Evolutionary conservation across 1,140 invertebrate species (phyloP).

Genomic region (Bombyx mori): ASM3026992v2 NC_085124.1:728001-728500

Average conservation of each 20-base stretch:
- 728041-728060: too few relatives aligned
- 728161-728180: slow-evolving; percentile 10
- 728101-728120: slow-evolving; percentile 8
- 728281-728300: slow-evolving; percentile 17
- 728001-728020: slow-evolving; percentile 1
- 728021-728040: background rate
- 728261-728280: slow-evolving; percentile 20
- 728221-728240: slow-evolving; percentile 7
- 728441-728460: slow-evolving; percentile 19
- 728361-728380: slow-evolving; percentile 3
- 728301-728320: slow-evolving; percentile 7
- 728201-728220: slow-evolving; percentile 1
- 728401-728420: slow-evolving; percentile 9
- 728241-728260: slow-evolving; percentile 13
- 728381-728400: slow-evolving; percentile 10
- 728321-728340: slow-evolving; percentile 12
- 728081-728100: background rate
- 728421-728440: slow-evolving; percentile 5
- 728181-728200: too few relatives aligned
- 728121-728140: slow-evolving; percentile 7
- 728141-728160: slow-evolving; percentile 10
- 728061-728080: too few relatives aligned
- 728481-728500: background rate
- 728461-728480: slow-evolving; percentile 9
- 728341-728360: slow-evolving; percentile 6